These are phyloP conservation scores for Cheilosia soror DNA, from an alignment of 2,888 invertebrate genomes.

Conservation along the genomic window DNA sequence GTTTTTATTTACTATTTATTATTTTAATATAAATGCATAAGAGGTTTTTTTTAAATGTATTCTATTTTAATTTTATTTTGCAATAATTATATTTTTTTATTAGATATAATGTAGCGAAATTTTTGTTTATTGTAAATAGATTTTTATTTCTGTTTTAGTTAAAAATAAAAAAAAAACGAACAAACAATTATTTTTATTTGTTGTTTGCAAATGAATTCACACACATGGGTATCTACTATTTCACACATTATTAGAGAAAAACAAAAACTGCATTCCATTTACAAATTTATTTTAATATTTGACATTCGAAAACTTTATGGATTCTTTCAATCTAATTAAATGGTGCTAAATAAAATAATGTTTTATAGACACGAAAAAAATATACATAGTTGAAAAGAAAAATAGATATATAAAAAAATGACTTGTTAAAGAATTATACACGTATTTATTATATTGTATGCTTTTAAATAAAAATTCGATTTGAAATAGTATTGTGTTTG, in stretches of 20 bases:
- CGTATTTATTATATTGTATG: constrained; percentile 68
- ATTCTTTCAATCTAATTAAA: constrained; percentile 57
- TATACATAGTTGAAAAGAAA: not conserved
- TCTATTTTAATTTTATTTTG: constrained; percentile 42
- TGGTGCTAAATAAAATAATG: constrained; percentile 65
- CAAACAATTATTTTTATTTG: constrained; percentile 18
- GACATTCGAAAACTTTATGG: constrained; percentile 43
- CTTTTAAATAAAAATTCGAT: constrained; percentile 72
- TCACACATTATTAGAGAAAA: constrained; percentile 30
- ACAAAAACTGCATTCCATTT: constrained; percentile 70
- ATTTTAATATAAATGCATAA: constrained; percentile 48
- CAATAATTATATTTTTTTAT: constrained; percentile 53
- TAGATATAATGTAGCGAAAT: constrained; percentile 70
- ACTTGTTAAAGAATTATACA: constrained; percentile 68
- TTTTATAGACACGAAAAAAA: constrained; percentile 22
- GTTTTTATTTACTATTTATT: constrained; percentile 71
- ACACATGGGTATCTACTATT: constrained; percentile 50
- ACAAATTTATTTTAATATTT: constrained; percentile 29
- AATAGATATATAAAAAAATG: constrained; percentile 17
- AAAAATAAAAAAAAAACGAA: not conserved
- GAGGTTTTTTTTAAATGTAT: constrained; percentile 36
- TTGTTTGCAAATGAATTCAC: constrained; percentile 24
- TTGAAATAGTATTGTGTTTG: constrained; percentile 32
- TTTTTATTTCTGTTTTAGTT: constrained; percentile 40
- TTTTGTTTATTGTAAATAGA: constrained; percentile 70